phyloP scores from a whole-genome alignment of 2,888 invertebrate species.

The Heterodera filipjevi region DNA sequence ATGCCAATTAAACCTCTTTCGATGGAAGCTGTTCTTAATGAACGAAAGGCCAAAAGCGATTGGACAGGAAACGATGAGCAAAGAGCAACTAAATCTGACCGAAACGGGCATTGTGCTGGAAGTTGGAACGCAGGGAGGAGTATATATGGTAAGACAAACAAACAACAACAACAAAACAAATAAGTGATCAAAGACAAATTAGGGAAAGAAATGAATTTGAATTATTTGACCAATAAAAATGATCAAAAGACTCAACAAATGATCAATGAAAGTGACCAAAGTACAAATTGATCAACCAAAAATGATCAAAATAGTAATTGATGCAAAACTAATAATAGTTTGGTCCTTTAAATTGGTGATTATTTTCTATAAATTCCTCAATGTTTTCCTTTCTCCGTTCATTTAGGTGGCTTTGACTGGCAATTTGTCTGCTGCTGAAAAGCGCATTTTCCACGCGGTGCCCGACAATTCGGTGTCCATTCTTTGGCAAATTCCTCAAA shows the following conservation, averaged over 20 bases:
- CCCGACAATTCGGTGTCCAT: constrained; percentile 64
- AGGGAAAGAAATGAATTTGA: no score
- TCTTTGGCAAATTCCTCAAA: constrained; percentile 68
- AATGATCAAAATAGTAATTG: no score
- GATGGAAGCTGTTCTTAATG: constrained; percentile 56
- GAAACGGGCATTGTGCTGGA: constrained; percentile 31
- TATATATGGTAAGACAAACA: constrained; percentile 39
- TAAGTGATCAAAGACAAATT: no score
- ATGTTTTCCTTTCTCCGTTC: not conserved
- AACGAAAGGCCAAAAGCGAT: constrained; percentile 50
- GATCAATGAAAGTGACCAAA: no score
- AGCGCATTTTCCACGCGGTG: constrained; percentile 66
- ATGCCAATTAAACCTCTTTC: constrained; percentile 24
- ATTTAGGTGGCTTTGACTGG: constrained; percentile 66
- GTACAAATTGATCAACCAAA: no score
- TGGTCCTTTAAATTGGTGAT: no score
- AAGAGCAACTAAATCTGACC: constrained; percentile 36
- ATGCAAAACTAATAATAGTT: no score
- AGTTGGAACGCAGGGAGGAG: constrained; percentile 54
- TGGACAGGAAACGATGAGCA: constrained; percentile 42
- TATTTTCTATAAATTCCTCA: no score
- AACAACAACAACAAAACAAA: no score
- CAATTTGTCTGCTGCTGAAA: constrained; percentile 66
- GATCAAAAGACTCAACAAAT: not conserved
- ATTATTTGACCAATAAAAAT: constrained; percentile 35